Evolutionary conservation across 2,113 vertebrate genomes (phyloP).

Genomic region (Zosterops hypoxanthus): DNA sequence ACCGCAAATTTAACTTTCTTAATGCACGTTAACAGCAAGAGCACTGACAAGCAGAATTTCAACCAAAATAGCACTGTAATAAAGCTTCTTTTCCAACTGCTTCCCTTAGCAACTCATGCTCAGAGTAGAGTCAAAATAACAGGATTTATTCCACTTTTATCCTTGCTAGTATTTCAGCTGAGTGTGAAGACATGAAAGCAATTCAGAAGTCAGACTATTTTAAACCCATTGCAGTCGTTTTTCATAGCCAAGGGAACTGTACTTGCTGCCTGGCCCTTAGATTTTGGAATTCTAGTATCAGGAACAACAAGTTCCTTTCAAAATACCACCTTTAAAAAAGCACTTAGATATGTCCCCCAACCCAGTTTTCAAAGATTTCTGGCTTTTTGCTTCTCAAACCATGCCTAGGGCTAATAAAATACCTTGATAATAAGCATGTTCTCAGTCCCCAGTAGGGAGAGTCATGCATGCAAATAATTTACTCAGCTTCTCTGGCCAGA

Average conservation of each 20-base stretch:
- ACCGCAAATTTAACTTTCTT: conserved; percentile 27
- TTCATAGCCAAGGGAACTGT: background rate
- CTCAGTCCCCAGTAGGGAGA: background rate
- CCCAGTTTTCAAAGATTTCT: background rate
- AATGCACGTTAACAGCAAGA: conserved; percentile 7
- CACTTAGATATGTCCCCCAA: background rate
- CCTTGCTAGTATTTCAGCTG: conserved; percentile 28
- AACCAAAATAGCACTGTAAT: conserved; percentile 32
- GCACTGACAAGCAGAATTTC: conserved; percentile 16
- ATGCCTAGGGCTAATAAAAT: background rate
- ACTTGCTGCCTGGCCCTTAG: background rate
- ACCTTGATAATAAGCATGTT: background rate
- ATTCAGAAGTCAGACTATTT: conserved; percentile 29
- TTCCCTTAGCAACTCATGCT: conserved; percentile 37
- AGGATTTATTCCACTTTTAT: conserved; percentile 43
- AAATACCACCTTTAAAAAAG: background rate
- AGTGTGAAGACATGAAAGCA: conserved; percentile 27
- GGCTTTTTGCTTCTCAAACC: background rate
- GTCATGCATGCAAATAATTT: background rate
- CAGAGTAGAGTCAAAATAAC: conserved; percentile 21
- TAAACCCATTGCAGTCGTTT: background rate
- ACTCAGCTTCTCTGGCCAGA: background rate
- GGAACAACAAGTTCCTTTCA: background rate
- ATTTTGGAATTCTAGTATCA: background rate
- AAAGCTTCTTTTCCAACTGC: conserved; percentile 36